Evolutionary conservation across 2,113 vertebrate species (phyloP).

Genomic region (Perca fluviatilis): DNA sequence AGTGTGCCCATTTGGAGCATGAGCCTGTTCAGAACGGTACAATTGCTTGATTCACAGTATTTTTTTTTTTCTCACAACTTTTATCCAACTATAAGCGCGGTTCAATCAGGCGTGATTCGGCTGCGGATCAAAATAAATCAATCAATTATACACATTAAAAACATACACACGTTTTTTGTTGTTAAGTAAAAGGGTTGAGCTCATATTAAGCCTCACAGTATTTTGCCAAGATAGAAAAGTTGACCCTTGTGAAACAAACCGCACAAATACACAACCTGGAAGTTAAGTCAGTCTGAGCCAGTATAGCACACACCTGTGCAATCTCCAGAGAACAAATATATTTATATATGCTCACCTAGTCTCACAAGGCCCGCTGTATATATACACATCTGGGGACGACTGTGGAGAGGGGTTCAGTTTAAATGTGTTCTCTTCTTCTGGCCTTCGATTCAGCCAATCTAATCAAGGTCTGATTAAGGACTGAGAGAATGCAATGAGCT

Average conservation of each 20-base stretch:
- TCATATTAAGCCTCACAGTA: neutral
- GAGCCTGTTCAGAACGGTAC: too few species aligned
- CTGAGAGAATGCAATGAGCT: conserved; percentile 45
- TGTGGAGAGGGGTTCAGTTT: conserved; percentile 5
- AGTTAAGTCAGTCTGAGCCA: conserved; percentile 23
- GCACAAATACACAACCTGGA: conserved; percentile 27
- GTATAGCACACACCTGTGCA: conserved; percentile 18
- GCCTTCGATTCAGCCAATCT: conserved; percentile 41
- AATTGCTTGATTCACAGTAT: too few species aligned
- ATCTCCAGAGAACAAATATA: conserved; percentile 62
- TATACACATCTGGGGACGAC: conserved; percentile 36
- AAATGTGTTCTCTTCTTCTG: conserved; percentile 31
- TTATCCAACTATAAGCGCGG: too few species aligned
- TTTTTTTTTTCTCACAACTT: too few species aligned
- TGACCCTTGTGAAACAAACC: conserved; percentile 35
- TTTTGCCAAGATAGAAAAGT: neutral
- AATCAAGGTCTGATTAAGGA: conserved; percentile 52
- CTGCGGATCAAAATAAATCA: too few species aligned
- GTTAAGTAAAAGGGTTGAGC: neutral
- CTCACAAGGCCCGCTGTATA: conserved; percentile 22
- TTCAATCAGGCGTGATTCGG: too few species aligned
- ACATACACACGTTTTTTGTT: too few species aligned
- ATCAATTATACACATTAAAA: too few species aligned
- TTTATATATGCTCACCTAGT: conserved; percentile 8
- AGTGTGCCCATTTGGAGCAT: too few species aligned